Percentiles rank a stretch among this genome's conserved stretches.
Conservation (phyloP, 1,140 invertebrate species). For the Drosophila kohkoa region DNA sequence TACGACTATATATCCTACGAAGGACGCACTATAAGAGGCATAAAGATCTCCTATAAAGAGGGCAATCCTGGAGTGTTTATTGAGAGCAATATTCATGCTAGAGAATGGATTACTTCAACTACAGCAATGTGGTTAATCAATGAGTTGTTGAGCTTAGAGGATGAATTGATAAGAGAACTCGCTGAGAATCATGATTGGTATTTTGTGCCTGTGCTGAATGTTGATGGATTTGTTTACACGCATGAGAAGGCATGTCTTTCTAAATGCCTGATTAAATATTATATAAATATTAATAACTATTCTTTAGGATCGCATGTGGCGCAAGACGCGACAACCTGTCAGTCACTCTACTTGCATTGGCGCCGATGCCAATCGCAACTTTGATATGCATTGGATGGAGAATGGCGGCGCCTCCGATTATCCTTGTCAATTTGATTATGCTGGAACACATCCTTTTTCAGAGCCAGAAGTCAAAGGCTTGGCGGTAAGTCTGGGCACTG, state of each 20-base stretch:
- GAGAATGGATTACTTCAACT: slow-evolving; percentile 87
- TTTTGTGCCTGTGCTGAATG: slow-evolving; percentile 89
- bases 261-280: too few species aligned
- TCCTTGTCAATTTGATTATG: slow-evolving; percentile 89
- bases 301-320: slow-evolving; percentile 85
- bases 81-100: slow-evolving; percentile 86
- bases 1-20: too few species aligned
- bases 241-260: slow-evolving; percentile 72
- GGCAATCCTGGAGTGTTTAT: slow-evolving; percentile 86
- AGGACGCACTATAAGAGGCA: slow-evolving; percentile 86
- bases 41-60: slow-evolving; percentile 87
- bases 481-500: slow-evolving; percentile 86
- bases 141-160: slow-evolving; percentile 82
- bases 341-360: slow-evolving; percentile 86
- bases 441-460: slow-evolving; percentile 90
- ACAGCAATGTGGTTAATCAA: slow-evolving; percentile 86
- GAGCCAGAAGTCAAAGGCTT: slow-evolving; percentile 90
- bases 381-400: slow-evolving; percentile 88
- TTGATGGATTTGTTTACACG: slow-evolving; percentile 90
- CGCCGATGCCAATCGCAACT: slow-evolving; percentile 90
- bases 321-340: slow-evolving; percentile 85
- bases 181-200: slow-evolving; percentile 87
- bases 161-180: slow-evolving; percentile 77
- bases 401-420: slow-evolving; percentile 67
- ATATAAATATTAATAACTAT: background rate